These are phyloP conservation scores for Galeruca laticollis DNA, from an alignment of 2,888 invertebrate species.

Conservation along the genomic window DNA sequence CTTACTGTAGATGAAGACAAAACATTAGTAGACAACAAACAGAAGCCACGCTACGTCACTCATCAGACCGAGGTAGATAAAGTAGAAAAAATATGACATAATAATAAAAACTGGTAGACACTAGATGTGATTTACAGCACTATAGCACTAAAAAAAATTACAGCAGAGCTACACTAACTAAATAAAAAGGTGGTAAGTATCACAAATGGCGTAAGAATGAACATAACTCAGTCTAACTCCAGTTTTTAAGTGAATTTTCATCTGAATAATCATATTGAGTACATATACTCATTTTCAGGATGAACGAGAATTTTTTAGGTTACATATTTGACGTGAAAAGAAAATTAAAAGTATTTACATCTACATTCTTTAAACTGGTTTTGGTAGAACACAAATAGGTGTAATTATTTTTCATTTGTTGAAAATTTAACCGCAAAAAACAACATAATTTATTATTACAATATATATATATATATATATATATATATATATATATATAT, in stretches of 20 bases:
- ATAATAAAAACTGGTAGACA: slow-evolving; percentile 57
- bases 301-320: no score
- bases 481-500: no score
- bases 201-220: slow-evolving; percentile 43
- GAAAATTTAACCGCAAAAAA: no score
- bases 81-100: slow-evolving; percentile 52
- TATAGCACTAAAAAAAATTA: slow-evolving; percentile 55
- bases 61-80: slow-evolving; percentile 56
- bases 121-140: slow-evolving; percentile 56
- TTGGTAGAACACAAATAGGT: no score
- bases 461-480: no score
- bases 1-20: slow-evolving; percentile 65
- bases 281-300: neutral
- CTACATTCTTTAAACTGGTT: no score
- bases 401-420: no score
- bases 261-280: no score
- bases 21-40: slow-evolving; percentile 66
- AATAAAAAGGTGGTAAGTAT: slow-evolving; percentile 46
- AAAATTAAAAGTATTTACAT: no score
- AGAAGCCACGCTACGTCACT: slow-evolving; percentile 60
- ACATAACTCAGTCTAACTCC: slow-evolving; percentile 42
- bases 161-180: slow-evolving; percentile 53
- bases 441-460: no score
- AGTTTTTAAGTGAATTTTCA: neutral
- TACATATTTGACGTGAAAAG: no score